Conservation (phyloP, 2,797 vertebrate species). For the Manis pentadactyla region DNA sequence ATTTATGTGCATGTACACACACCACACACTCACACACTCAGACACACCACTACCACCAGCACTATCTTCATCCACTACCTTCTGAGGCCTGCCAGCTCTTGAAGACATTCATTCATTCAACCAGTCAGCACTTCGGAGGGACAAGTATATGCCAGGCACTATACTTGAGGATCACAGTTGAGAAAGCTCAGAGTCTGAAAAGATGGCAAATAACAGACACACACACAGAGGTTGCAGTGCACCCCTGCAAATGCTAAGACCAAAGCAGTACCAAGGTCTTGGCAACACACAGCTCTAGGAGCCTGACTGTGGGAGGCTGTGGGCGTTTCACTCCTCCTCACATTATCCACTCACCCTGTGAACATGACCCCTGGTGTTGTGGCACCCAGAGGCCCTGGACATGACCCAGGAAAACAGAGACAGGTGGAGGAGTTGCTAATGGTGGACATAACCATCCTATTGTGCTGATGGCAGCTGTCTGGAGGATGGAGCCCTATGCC, state of each 20-base stretch:
- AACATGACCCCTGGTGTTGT: not conserved
- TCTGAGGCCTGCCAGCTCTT: not conserved
- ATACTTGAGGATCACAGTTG: not conserved
- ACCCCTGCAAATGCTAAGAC: not conserved
- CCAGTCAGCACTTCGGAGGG: not conserved
- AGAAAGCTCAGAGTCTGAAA: not conserved
- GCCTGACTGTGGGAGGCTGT: not conserved
- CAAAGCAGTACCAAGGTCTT: not conserved
- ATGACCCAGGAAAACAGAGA: not conserved
- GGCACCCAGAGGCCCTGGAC: not conserved
- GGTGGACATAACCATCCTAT: not conserved
- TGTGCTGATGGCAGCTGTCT: not conserved
- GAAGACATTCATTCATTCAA: not conserved
- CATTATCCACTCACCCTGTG: not conserved
- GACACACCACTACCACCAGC: no score
- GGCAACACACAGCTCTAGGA: no score
- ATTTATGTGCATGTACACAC: not conserved
- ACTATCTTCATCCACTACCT: not conserved
- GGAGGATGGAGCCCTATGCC: not conserved
- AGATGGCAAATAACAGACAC: not conserved
- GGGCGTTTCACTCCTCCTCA: not conserved
- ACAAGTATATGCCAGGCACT: not conserved
- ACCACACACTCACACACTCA: not conserved
- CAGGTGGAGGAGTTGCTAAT: not conserved
- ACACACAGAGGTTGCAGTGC: not conserved